Evolutionary conservation across 2,113 vertebrate genomes (phyloP).

Genomic region (Alaudala cheleensis): DNA sequence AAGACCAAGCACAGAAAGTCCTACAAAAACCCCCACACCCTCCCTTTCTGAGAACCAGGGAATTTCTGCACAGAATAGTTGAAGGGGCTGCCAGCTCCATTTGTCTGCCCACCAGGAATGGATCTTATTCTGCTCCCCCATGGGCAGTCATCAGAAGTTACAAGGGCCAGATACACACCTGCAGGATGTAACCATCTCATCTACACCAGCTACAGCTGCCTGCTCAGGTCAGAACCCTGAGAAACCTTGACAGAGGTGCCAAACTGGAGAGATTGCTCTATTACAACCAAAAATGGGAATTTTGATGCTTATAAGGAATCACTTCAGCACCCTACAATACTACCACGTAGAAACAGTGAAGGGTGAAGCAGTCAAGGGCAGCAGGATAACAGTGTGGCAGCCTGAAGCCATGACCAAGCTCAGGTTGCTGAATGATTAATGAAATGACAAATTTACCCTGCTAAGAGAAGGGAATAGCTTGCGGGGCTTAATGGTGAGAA

Average conservation of each 20-base stretch:
- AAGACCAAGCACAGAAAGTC: background rate
- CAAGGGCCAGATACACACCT: background rate
- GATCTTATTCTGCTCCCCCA: background rate
- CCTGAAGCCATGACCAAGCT: background rate
- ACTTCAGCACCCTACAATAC: background rate
- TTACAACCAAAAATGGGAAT: background rate
- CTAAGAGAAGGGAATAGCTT: background rate
- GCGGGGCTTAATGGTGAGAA: accelerated
- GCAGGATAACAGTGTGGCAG: background rate
- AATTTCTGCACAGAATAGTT: background rate
- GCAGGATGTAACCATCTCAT: background rate
- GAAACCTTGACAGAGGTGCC: background rate
- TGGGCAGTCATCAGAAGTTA: background rate
- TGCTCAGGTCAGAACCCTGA: background rate
- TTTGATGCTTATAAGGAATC: background rate
- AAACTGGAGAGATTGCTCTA: background rate
- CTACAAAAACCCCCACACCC: background rate
- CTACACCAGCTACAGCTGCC: background rate
- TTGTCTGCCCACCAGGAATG: background rate
- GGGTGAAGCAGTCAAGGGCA: background rate
- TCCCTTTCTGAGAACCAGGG: background rate
- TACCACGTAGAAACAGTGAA: background rate
- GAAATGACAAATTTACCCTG: background rate
- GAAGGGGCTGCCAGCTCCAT: background rate
- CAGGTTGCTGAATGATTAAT: slow-evolving; percentile 2